phyloP scores from a whole-genome alignment of 2,113 vertebrate species.

The Podarcis raffonei region DNA sequence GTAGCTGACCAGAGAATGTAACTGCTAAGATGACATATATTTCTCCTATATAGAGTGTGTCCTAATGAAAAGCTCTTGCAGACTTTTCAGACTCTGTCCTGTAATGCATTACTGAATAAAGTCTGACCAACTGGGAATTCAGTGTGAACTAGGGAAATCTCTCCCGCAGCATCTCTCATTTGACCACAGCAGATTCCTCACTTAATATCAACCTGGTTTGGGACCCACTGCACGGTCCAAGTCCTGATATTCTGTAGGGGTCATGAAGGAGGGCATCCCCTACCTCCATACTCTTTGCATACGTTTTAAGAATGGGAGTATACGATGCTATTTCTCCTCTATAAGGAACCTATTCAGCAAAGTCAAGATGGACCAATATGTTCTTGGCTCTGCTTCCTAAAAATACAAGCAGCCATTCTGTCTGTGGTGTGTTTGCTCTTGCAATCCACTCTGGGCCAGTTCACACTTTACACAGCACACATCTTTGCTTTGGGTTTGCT shows the following conservation, averaged over 20 bases:
- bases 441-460: background rate
- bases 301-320: background rate
- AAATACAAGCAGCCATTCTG: background rate
- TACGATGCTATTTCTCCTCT: background rate
- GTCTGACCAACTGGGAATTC: too few relatives aligned
- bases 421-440: background rate
- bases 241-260: background rate
- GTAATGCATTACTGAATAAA: too few relatives aligned
- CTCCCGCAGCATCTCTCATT: background rate
- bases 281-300: background rate
- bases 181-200: background rate
- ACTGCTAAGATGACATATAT: too few relatives aligned
- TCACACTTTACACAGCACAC: background rate
- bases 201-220: background rate
- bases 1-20: too few relatives aligned
- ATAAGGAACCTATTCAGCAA: background rate
- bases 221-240: background rate
- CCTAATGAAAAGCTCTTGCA: too few relatives aligned
- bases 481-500: background rate
- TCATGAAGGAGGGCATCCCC: background rate
- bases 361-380: background rate
- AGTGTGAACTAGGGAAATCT: too few relatives aligned
- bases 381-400: background rate
- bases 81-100: too few relatives aligned
- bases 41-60: too few relatives aligned